phyloP scores from a whole-genome alignment of 1,140 invertebrate genomes.

The Drosophila erecta region DNA sequence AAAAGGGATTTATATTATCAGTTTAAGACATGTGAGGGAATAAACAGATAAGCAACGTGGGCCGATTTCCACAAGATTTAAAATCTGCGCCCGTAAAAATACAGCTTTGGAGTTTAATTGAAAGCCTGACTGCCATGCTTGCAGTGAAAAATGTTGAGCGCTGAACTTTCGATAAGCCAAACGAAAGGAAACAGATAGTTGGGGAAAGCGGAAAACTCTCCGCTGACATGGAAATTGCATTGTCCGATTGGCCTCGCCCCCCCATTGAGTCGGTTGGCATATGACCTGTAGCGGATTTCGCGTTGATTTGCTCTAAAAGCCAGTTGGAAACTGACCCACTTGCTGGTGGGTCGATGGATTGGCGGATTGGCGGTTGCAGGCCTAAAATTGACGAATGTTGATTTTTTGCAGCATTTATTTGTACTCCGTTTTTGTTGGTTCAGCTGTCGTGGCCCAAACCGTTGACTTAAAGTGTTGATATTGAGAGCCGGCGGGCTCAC shows the following conservation, averaged over 20 bases:
- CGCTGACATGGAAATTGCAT: constrained; percentile 46
- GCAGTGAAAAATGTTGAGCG: constrained; percentile 16
- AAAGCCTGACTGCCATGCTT: background rate
- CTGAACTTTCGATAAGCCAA: constrained; percentile 35
- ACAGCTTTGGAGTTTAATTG: constrained; percentile 10
- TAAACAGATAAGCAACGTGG: background rate
- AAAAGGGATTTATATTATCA: background rate
- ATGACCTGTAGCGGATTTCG: constrained; percentile 16
- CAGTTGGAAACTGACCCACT: constrained; percentile 11
- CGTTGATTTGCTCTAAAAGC: constrained; percentile 22
- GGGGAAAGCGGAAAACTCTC: constrained; percentile 13
- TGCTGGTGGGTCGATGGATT: background rate
- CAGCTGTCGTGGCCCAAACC: constrained; percentile 5
- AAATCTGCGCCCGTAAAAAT: background rate
- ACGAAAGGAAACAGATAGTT: constrained; percentile 15
- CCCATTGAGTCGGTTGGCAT: background rate
- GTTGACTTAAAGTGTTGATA: constrained; percentile 20
- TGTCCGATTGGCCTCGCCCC: constrained; percentile 17
- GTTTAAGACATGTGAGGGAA: background rate
- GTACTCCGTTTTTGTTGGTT: background rate
- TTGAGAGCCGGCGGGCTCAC: background rate
- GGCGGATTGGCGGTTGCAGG: constrained; percentile 1
- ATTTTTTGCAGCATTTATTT: constrained; percentile 9
- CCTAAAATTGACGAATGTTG: constrained; percentile 16
- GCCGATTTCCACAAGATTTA: no score